Evolutionary conservation across 2,113 vertebrate genomes (phyloP).

Genomic region (Odontophorus gujanensis): DNA sequence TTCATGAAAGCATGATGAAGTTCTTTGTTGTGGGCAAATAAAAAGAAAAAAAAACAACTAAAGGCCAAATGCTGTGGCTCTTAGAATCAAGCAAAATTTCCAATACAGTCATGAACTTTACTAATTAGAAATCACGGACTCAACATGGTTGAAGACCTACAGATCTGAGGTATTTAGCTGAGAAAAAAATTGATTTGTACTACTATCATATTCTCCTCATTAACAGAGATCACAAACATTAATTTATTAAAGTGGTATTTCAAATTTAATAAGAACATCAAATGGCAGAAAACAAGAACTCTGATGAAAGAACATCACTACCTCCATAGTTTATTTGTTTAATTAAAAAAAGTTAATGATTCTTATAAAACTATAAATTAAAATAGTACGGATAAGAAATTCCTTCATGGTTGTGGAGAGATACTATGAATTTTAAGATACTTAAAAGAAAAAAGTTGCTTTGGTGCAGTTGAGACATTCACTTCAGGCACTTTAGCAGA

Average conservation of each 20-base stretch:
- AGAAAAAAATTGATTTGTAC: neutral
- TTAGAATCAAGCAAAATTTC: slow-evolving; percentile 3
- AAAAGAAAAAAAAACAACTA: neutral
- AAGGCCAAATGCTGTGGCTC: neutral
- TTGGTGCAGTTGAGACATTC: neutral
- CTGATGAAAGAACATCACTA: accelerated
- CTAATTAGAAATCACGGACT: neutral
- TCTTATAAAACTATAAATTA: neutral
- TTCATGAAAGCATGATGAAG: slow-evolving; percentile 18
- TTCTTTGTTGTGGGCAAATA: neutral
- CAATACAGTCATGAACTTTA: neutral
- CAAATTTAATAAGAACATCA: neutral
- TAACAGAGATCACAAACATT: neutral
- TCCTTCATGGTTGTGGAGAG: neutral
- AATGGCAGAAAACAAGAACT: accelerated
- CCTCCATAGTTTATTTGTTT: neutral
- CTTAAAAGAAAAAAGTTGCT: neutral
- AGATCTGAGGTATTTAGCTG: neutral
- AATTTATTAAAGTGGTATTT: neutral
- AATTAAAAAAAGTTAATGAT: neutral
- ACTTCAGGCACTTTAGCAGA: neutral
- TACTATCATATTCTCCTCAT: neutral
- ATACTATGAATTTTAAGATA: neutral
- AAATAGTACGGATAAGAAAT: neutral
- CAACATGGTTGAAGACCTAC: neutral